Evolutionary conservation across 1,140 invertebrate species (phyloP), one percentile per base, ranked within the genome.

Genomic region (Phocides pigmalion): DNA sequence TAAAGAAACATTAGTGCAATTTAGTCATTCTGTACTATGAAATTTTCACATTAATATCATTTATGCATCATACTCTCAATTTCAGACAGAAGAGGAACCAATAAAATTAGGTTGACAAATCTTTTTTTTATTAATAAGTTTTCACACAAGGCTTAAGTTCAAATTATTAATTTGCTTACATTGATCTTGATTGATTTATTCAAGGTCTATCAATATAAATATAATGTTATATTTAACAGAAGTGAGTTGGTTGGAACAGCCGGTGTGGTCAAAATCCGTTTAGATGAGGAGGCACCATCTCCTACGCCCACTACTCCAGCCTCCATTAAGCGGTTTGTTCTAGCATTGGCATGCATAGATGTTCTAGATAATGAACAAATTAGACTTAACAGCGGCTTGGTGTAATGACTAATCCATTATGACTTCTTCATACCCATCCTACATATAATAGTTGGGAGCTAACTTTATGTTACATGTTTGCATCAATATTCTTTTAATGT

Each of bases 221-320:
- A 14, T 32, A 39, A 46, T 62, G 37, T 87, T 88, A 66, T 79
- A 80, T 87, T 91, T 87, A 86, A 90, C 87, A 89, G 91, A 91
- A 91, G 87, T 89, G 91, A 92, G 80, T 89, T 92, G 81, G 84
- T 92, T 73, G 91, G 91, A 59, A 92, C 87, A 59, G 88, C 90
- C 44, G 90, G 91, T 81, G 89, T 92, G 70, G 89, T 92, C 77
- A 92, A 92, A 86, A 84, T 92, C 62, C 87, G 81, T 66, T 87
- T 89, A 72, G 91, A 92, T 72, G 91, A 92, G 73, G 91, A 92
- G 76, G 87, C 84, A 50, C 86, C 82, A 19, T 89, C 87, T 53
- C 88, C 90, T 35, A 83, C 89, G 54, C 88, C 88, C 46, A 90
- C 89, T 70, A 91, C 91, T 72, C 91, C 91, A 46, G 87, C 90